Evolutionary conservation across 2,888 invertebrate genomes (phyloP), one percentile per base, ranked within the genome.

Genomic region (Plemyria rubiginata): DNA sequence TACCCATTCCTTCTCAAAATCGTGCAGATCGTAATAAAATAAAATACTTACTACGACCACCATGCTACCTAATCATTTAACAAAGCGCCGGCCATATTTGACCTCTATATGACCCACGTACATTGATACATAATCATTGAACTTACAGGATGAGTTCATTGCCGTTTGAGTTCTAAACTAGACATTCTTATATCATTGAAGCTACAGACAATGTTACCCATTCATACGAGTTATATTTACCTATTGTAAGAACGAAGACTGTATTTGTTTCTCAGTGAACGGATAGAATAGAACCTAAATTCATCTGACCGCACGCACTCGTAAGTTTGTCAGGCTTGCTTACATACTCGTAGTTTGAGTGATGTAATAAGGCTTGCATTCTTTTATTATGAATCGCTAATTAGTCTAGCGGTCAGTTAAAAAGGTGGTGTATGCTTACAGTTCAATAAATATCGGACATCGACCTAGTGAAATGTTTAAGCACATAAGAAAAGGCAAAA

Each of bases 21-120:
- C 1, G 22, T 22, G 2, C 22, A 22, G 22, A 1, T 22, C 22
- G 3, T 22, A n/a, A n/a, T n/a, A n/a, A n/a, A n/a, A 22, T 22
- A 22, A 22, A 3, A 22, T 22, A 22, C 22, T 22, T 22, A 22
- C 22, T 22, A 22, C 22, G 2, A 22, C 22, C 22, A 32, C 28
- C 9, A 49, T n/a, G 11, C 22, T 13, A 13, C 50, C 54, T 48
- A 65, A 69, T 69, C 55, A 55, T 40, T 59, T 52, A 45, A 81
- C 77, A 81, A 77, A 77, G 75, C 78, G 74, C 72, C 69, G 53
- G 62, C 67, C 65, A 77, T 73, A 75, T 77, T 79, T 84, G 82
- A 85, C 83, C 84, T 75, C 77, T 54, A 40, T 54, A 45, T 80
- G 77, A 82, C 79, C 82, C 79, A 79, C 74, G 72, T 76, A 76